Evolutionary conservation across 1,140 invertebrate species (phyloP).

Genomic region (Drosophila lini): DNA sequence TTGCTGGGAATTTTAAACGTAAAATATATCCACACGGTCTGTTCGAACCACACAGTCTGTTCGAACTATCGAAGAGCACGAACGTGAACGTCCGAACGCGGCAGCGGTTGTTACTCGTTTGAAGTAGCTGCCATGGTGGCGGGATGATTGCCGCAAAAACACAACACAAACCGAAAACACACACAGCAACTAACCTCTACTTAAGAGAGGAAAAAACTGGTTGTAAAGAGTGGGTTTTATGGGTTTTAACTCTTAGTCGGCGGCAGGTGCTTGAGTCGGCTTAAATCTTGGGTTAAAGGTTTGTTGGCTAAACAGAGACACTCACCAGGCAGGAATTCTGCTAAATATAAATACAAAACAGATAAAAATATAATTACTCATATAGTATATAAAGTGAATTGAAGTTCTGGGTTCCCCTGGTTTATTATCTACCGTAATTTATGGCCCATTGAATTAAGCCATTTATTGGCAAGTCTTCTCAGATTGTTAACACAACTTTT

Average conservation of each 20-base stretch:
- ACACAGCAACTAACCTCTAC: not conserved
- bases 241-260: not conserved
- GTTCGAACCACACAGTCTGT: conserved; percentile 38
- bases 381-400: not conserved
- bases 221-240: not conserved
- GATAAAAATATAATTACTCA: not conserved
- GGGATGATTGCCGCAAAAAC: conserved; percentile 16
- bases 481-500: conserved; percentile 13
- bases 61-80: conserved; percentile 39
- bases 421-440: conserved; percentile 27
- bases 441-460: conserved; percentile 21
- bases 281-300: conserved; percentile 3
- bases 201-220: not conserved
- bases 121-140: conserved; percentile 47
- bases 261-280: not conserved
- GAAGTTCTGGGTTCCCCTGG: not conserved
- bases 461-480: conserved; percentile 14
- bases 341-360: not conserved
- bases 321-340: conserved; percentile 32
- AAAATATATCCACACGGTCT: conserved; percentile 3
- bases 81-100: conserved; percentile 77
- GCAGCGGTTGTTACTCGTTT: conserved; percentile 69
- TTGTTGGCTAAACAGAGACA: conserved; percentile 16
- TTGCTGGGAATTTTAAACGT: conserved; percentile 18
- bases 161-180: conserved; percentile 14